Evolutionary conservation across 2,888 invertebrate species (phyloP), one percentile per base, ranked within the genome.

Genomic region (Drosophila cracens): DNA sequence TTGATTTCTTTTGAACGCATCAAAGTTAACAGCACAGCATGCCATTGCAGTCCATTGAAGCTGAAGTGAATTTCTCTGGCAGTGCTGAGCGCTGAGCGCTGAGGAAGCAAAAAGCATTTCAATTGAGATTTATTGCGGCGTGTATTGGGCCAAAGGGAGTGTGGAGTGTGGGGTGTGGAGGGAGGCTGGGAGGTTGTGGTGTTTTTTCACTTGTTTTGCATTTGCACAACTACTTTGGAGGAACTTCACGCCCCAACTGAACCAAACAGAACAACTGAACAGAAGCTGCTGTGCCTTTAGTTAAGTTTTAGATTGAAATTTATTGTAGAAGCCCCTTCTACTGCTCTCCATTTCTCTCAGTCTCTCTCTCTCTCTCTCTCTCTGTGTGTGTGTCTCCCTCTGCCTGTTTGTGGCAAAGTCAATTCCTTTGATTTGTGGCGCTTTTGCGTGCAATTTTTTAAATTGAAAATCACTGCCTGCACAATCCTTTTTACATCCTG

Each of bases 401-500:
- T 51, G 49, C 13, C 43, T 66, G 33, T 29, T 53, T 31, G 13
- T 59, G 71, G 76, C 74, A 79, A 79, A 87, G 89, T 90, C 84
- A 90, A 90, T 90, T 89, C 84, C 90, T 89, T 87, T 90, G 90
- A 87, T 90, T 90, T 90, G 90, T 87, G 90, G 84, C 82, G 85
- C 88, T 87, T 87, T 90, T 90, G 87, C 87, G 87, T 89, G 89
- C 89, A 87, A 89, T 89, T 87, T 89, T 87, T 81, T 79, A 89
- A 89, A 87, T 87, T 85, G 87, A 89, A 89, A 87, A 89, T 87
- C 87, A 89, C 89, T 84, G 85, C 83, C 71, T 73, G 78, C 76
- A 74, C 83, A 86, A 88, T 89, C 87, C 89, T 87, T 87, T 83
- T 84, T 74, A 83, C 81, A 81, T 85, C 84, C 88, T 87, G 70